A percentile compares a stretch with the other conserved stretches of the same genome.
Conservation (phyloP, 2,113 vertebrate genomes). For the Gavialis gangeticus region DNA sequence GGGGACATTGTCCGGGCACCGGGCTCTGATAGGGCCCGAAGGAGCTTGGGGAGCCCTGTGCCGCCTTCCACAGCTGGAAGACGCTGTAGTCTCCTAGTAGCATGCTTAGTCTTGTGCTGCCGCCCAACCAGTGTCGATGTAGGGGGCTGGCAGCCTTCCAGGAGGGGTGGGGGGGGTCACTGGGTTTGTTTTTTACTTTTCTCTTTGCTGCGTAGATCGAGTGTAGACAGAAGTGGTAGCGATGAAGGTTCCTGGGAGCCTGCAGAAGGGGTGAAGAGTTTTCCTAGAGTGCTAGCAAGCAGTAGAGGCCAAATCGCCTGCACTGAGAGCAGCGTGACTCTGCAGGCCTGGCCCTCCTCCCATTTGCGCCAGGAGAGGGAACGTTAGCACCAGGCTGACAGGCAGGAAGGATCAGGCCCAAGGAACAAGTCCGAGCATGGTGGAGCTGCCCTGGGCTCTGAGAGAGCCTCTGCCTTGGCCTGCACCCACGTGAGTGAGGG, state of each 20-base stretch:
- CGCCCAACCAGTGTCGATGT: not conserved
- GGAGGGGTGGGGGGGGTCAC: not conserved
- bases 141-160: not conserved
- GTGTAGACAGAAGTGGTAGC: not conserved
- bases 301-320: not conserved
- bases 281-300: fast-evolving
- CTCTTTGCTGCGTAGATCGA: fast-evolving
- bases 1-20: not conserved
- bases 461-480: not conserved
- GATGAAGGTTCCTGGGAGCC: not conserved
- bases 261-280: not conserved
- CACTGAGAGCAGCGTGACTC: not conserved
- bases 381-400: not conserved
- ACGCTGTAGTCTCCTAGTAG: not conserved
- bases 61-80: not conserved
- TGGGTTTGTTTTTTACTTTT: not conserved
- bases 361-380: fast-evolving
- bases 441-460: not conserved
- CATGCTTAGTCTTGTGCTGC: not conserved
- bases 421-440: too few species aligned
- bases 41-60: not conserved
- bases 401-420: not conserved
- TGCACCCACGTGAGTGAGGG: not conserved
- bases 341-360: not conserved
- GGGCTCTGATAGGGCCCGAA: not conserved